Base-by-base conservation (phyloP, 2,888 invertebrate genomes). In the Pyrrhosoma nymphula region DNA sequence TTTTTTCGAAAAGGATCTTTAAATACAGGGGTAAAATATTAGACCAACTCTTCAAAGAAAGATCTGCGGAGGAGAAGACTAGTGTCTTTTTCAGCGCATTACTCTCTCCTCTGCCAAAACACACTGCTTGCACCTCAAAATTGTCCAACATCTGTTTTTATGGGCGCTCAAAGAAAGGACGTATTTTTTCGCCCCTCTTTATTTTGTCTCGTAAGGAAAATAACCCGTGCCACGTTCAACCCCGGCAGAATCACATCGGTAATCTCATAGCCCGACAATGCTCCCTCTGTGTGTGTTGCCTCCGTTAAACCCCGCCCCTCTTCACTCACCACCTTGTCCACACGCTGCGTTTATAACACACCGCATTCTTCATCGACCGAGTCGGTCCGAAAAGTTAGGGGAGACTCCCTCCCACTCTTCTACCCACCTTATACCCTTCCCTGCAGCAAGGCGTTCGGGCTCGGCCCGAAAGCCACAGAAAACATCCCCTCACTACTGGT, bases 331-430 rank as follows among this genome's bases (percentile, higher is more conserved):
- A 82, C 30, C 30, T 18, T 4, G 30, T 82, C 35, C 30, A 35
- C 82, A 82, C 82, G 35, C 35, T 35, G 82, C 82, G 82, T 35
- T 82, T 35, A 82, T 14, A 47, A 82, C 82, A 35, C 89, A 39
- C 63, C 91, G 56, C 56, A 91, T 91, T 91, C 60, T 35, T 63
- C 56, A 91, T 91, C 91, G 91, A 91, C 69, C 93, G 30, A 35
- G 82, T 30, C 39, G 23, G 69, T 47, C 35, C 63, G 30, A 26
- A 93, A 63, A 63, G 91, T 39, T 69, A 55, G 63, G 16, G n/a
- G 60, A 16, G 91, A 35, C 14, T 90, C 56, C 63, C 63, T 39
- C 3, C 18, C 60, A 20, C 18, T 60, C 56, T 16, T 60, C 60
- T 4, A 14, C 10, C 60, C 2, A 47, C 47, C 47, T 8, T 47